Percentiles rank a stretch among this genome's conserved stretches.
Evolutionary conservation across 2,797 vertebrate species (phyloP).

Genomic region (Chromis chromis): DNA sequence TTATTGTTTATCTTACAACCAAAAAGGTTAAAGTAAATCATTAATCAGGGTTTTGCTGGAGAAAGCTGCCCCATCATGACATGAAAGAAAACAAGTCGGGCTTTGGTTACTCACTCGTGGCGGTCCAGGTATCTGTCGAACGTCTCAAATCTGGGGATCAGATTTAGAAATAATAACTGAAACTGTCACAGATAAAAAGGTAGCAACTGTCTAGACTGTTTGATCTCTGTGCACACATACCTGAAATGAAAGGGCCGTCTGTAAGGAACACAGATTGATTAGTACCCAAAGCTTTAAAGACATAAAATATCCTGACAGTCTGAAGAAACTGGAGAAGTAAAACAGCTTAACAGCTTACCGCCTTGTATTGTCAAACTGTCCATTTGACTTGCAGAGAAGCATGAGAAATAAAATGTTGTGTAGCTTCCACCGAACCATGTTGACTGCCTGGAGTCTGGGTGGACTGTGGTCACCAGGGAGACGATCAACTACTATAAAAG

Average conservation of each 20-base stretch:
- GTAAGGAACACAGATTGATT: constrained; percentile 21
- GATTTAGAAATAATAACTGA: constrained; percentile 1
- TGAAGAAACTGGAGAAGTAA: not conserved
- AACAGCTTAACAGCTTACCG: constrained; percentile 31
- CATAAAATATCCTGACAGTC: not conserved
- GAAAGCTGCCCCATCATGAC: not conserved
- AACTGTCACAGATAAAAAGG: not conserved
- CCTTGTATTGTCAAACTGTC: rapidly evolving
- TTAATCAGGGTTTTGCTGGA: too few species aligned
- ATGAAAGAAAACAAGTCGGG: not conserved
- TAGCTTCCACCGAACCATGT: constrained; percentile 50
- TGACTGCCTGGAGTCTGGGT: constrained; percentile 8
- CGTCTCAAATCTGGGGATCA: not conserved
- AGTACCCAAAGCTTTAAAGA: not conserved
- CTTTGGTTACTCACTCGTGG: constrained; percentile 47
- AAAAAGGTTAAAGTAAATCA: not conserved
- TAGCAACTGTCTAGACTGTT: not conserved
- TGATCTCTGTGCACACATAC: constrained; percentile 9
- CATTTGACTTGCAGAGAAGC: constrained; percentile 33
- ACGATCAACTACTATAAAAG: not conserved
- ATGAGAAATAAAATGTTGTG: constrained; percentile 31
- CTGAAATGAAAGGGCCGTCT: rapidly evolving
- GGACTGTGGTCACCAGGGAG: constrained; percentile 32
- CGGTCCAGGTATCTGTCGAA: rapidly evolving
- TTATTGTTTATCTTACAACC: not conserved